Evolutionary conservation across 2,797 vertebrate species (phyloP).

Genomic region (Calcarius lapponicus): DNA sequence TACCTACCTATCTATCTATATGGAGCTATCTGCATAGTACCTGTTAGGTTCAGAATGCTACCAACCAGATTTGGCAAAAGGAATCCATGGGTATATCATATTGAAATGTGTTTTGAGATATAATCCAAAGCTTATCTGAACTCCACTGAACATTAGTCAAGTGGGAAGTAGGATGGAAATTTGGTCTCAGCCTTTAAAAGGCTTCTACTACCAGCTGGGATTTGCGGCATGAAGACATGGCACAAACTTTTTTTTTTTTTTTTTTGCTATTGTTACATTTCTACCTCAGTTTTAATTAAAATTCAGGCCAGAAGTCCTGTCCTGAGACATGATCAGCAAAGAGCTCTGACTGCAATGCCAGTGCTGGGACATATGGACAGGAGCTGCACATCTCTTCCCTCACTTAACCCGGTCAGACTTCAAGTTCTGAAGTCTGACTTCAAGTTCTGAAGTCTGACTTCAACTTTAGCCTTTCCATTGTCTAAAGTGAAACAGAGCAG

Average conservation of each 20-base stretch:
- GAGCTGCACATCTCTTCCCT: background rate
- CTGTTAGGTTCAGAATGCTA: background rate
- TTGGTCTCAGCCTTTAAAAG: background rate
- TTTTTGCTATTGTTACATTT: background rate
- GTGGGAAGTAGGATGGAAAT: background rate
- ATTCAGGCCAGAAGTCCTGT: background rate
- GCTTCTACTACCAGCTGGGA: background rate
- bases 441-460: background rate
- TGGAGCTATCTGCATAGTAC: background rate
- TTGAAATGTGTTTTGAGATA: background rate
- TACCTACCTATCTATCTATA: background rate
- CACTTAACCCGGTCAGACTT: background rate
- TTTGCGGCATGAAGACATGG: background rate
- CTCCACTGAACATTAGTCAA: background rate
- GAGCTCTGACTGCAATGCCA: background rate
- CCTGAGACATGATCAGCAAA: background rate
- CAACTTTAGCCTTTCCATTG: background rate
- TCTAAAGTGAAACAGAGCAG: background rate
- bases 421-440: background rate
- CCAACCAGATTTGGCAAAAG: background rate
- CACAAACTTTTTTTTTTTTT: background rate
- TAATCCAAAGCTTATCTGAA: background rate
- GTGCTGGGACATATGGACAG: background rate
- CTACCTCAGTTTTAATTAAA: background rate
- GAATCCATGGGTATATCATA: background rate